phyloP scores from a whole-genome alignment of 2,888 invertebrate species.

The Xestia ashworthii region DNA sequence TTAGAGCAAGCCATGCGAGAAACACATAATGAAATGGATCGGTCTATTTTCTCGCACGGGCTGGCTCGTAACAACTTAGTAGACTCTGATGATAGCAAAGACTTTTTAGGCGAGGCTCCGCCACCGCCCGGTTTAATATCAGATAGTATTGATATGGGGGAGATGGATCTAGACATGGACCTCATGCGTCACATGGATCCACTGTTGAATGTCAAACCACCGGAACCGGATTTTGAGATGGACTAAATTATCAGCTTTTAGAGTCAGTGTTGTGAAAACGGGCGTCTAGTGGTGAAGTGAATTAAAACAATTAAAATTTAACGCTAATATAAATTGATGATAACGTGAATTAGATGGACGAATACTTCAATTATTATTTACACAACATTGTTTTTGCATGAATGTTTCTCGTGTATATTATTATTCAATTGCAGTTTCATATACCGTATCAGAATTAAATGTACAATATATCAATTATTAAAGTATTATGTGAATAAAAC shows the following conservation, averaged over 20 bases:
- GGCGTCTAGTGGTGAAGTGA: conserved; percentile 19
- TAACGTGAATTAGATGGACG: conserved; percentile 6
- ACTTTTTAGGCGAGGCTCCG: conserved; percentile 60
- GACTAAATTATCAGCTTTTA: conserved; percentile 34
- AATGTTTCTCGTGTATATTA: conserved; percentile 20
- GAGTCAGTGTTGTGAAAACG: conserved; percentile 24
- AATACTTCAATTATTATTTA: conserved; percentile 2
- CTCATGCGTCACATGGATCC: conserved; percentile 52
- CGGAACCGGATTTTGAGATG: conserved; percentile 54
- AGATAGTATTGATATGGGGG: conserved; percentile 58
- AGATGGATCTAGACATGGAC: conserved; percentile 58
- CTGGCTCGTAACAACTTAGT: conserved; percentile 41
- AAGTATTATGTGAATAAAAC: conserved; percentile 63
- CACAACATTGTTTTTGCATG: neutral
- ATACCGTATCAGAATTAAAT: neutral
- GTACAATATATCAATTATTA: conserved; percentile 13
- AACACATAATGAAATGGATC: conserved; percentile 52
- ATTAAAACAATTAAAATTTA: conserved; percentile 12
- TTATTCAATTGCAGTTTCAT: neutral
- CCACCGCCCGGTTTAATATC: conserved; percentile 52
- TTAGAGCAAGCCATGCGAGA: conserved; percentile 61
- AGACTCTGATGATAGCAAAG: conserved; percentile 64
- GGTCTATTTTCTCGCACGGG: conserved; percentile 42
- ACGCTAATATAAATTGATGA: conserved; percentile 10
- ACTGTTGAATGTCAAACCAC: conserved; percentile 43